A percentile compares a stretch with the other conserved stretches of the same genome.
phyloP scores from a whole-genome alignment of 2,888 invertebrate species.

The Argyresthia albistria region DNA sequence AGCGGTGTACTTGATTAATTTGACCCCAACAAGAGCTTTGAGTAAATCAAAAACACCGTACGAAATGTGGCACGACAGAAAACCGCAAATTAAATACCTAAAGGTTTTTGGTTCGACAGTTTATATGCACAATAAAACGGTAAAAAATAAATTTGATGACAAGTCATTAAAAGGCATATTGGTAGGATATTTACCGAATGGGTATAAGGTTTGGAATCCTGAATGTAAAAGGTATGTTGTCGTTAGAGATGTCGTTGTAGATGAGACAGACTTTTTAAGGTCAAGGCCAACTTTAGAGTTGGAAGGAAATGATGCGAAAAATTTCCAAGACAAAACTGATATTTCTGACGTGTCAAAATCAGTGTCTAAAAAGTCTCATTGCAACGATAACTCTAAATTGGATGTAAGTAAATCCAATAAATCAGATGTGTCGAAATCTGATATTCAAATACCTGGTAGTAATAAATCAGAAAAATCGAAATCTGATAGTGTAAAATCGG shows the following conservation, averaged over 20 bases:
- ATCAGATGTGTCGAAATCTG: too few species aligned
- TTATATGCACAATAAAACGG: constrained; percentile 26
- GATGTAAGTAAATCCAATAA: constrained; percentile 6
- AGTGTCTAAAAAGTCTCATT: constrained; percentile 7
- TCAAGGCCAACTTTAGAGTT: constrained; percentile 14
- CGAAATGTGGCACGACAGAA: constrained; percentile 32
- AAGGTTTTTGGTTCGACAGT: constrained; percentile 27
- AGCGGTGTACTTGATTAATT: constrained; percentile 31
- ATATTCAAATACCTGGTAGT: too few species aligned
- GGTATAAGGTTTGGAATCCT: constrained; percentile 27
- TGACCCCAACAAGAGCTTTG: constrained; percentile 27
- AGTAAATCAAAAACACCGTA: constrained; percentile 27
- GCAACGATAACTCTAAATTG: constrained; percentile 5
- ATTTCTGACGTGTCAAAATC: background rate
- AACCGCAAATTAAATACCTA: constrained; percentile 24
- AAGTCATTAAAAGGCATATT: constrained; percentile 30
- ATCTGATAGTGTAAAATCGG: too few species aligned
- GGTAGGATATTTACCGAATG: constrained; percentile 26
- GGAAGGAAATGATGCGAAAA: background rate
- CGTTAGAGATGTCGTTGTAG: constrained; percentile 28
- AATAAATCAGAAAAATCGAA: too few species aligned
- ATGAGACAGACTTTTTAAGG: constrained; percentile 22
- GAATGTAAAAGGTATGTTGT: constrained; percentile 20
- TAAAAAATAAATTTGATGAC: constrained; percentile 24
- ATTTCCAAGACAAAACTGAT: constrained; percentile 5